Percentiles rank a stretch among this genome's conserved stretches.
Evolutionary conservation across 2,797 vertebrate genomes (phyloP).

Genomic region (Phataginus tricuspis): DNA sequence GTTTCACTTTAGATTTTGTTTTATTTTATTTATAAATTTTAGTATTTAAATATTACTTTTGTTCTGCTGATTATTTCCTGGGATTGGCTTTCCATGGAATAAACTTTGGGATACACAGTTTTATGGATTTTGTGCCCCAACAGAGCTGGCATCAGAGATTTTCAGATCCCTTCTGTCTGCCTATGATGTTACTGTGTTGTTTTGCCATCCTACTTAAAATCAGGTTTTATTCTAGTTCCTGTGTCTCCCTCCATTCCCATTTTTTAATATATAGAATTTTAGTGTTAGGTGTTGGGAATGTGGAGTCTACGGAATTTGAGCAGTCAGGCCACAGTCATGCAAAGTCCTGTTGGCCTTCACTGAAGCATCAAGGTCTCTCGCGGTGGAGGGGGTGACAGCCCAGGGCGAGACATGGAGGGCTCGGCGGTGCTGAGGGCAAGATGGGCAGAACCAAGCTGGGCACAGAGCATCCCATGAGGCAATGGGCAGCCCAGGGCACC

Average conservation of each 20-base stretch:
- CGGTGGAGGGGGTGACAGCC: not conserved
- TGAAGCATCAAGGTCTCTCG: not conserved
- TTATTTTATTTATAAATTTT: not conserved
- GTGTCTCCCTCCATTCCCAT: not conserved
- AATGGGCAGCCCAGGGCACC: rapidly evolving
- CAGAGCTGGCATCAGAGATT: not conserved
- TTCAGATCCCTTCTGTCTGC: not conserved
- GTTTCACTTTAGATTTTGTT: not conserved
- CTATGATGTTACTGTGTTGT: not conserved
- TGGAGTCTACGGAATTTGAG: not conserved
- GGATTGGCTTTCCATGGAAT: not conserved
- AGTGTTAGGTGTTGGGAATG: too few relatives aligned
- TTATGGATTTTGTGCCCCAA: not conserved
- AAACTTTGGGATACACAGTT: not conserved
- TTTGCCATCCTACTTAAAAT: not conserved
- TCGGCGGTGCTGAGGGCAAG: rapidly evolving
- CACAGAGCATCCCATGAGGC: not conserved
- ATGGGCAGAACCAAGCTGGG: rapidly evolving
- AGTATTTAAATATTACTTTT: not conserved
- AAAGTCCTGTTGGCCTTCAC: rapidly evolving
- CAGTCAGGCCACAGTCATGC: rapidly evolving
- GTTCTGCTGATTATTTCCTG: not conserved
- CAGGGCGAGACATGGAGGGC: rapidly evolving
- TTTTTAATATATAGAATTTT: not conserved
- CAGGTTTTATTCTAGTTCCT: not conserved